These are phyloP conservation scores for Callochromis pleurospilus DNA, from an alignment of 2,113 vertebrate genomes.

Conservation along the genomic window DNA sequence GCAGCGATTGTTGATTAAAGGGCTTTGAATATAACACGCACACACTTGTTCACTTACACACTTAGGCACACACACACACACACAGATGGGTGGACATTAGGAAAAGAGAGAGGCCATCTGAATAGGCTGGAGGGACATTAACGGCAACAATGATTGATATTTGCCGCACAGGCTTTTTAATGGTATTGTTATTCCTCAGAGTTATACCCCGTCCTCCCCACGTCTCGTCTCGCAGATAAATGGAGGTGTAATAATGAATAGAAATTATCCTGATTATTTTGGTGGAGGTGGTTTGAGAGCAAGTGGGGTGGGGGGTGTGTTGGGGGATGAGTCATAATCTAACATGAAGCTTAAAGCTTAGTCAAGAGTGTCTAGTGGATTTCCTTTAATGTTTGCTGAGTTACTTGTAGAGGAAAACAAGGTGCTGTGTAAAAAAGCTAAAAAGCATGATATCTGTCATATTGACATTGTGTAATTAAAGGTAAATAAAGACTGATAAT, in stretches of 20 bases:
- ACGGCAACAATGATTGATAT: constrained; percentile 96
- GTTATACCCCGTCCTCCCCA: constrained; percentile 81
- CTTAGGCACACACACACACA: constrained; percentile 40
- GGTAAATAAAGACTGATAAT: not conserved
- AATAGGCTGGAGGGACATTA: constrained; percentile 93
- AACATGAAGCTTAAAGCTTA: constrained; percentile 23
- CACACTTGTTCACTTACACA: constrained; percentile 11
- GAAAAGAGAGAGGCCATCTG: constrained; percentile 85
- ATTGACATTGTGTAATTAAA: not conserved
- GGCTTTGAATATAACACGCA: constrained; percentile 85
- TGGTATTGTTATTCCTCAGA: constrained; percentile 91
- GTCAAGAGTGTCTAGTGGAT: constrained; percentile 25
- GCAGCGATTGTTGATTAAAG: constrained; percentile 94
- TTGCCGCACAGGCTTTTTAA: constrained; percentile 84
- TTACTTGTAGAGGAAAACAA: not conserved
- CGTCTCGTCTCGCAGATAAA: constrained; percentile 78
- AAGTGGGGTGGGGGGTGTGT: not conserved
- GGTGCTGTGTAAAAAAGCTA: not conserved
- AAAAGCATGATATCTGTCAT: not conserved
- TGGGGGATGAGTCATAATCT: constrained; percentile 39
- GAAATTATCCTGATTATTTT: constrained; percentile 68
- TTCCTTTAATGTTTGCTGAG: not conserved
- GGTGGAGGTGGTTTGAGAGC: constrained; percentile 34
- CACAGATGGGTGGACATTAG: constrained; percentile 95
- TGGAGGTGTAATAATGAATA: constrained; percentile 71